Conservation (phyloP, 2,113 vertebrate genomes). For the Istiophorus platypterus region DNA sequence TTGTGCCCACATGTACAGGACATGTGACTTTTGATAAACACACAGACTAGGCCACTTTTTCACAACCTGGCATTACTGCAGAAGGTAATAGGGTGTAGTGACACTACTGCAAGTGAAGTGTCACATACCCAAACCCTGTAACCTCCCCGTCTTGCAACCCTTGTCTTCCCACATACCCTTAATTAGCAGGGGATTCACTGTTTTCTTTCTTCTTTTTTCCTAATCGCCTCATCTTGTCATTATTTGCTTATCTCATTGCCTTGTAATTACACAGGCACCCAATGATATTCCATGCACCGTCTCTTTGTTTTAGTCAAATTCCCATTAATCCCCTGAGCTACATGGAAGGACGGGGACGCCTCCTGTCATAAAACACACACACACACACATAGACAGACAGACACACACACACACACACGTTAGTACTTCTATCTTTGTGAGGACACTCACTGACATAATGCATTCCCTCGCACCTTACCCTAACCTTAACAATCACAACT, state of each 20-base stretch:
- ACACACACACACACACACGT: not conserved
- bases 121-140: conserved; percentile 17
- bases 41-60: not conserved
- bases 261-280: conserved; percentile 78
- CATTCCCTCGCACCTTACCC: too few species aligned
- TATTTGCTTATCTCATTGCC: conserved; percentile 73
- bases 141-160: conserved; percentile 38
- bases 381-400: too few species aligned
- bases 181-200: conserved; percentile 60
- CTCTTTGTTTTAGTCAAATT: conserved; percentile 80
- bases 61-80: conserved; percentile 18
- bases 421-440: too few species aligned
- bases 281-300: conserved; percentile 63
- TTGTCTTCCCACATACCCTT: conserved; percentile 48
- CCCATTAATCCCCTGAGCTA: conserved; percentile 71
- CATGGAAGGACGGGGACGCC: conserved; percentile 22
- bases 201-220: conserved; percentile 24
- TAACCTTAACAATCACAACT: too few species aligned
- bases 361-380: conserved; percentile 22
- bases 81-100: conserved; percentile 16
- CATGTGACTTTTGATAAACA: conserved; percentile 10
- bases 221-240: conserved; percentile 67
- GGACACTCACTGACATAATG: too few species aligned
- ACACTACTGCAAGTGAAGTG: conserved; percentile 4
- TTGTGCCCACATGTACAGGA: not conserved